Base-by-base conservation (phyloP, 2,888 invertebrate species). In the Zootermopsis nevadensis region DNA sequence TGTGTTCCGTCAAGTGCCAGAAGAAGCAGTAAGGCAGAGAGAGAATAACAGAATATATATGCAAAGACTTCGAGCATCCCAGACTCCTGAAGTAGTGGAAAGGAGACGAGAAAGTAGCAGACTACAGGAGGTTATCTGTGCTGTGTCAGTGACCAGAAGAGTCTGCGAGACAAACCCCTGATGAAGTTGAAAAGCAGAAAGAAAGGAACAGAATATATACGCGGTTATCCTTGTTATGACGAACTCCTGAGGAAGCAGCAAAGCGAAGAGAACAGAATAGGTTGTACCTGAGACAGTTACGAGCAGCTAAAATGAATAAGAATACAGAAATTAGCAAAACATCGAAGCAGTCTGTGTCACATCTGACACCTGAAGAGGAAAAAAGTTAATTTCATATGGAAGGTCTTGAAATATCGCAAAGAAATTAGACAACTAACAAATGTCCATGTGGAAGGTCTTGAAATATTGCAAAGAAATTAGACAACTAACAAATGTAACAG, bases 21-120 rank as follows among this genome's bases (percentile, higher is more conserved):
- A 69, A 27, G 69, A 69, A 33, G 31, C 22, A 12, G 69, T 31
- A 69, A 27, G 27, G 33, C 69, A 69, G 33, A 69, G 69, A 22
- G 69, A 69, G 33, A 31, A 33, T 31, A 69, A 69, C 24, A 69
- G 69, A 69, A 31, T 31, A 19, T 69, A 69, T 27, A 69, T 69
- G 69, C 30, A 33, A 15, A 31, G 33, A 33, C 30, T 31, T 30
- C 69, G 33, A 31, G 69, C 31, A 12, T 69, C 69, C n/a, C n/a
- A n/a, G 12, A n/a, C n/a, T 10, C 60, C 60, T 7, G 60, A 60
- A 27, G 60, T n/a, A n/a, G 24, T 60, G 4, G 60, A 60, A 27
- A 60, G 27, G 10, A 4, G n/a, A 19, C n/a, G n/a, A 10, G 60
- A 60, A 27, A 60, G n/a, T 24, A 10, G 60, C n/a, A 60, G 60